Base-by-base conservation (phyloP, 1,140 invertebrate species). In the Platorchestia sp. region DNA sequence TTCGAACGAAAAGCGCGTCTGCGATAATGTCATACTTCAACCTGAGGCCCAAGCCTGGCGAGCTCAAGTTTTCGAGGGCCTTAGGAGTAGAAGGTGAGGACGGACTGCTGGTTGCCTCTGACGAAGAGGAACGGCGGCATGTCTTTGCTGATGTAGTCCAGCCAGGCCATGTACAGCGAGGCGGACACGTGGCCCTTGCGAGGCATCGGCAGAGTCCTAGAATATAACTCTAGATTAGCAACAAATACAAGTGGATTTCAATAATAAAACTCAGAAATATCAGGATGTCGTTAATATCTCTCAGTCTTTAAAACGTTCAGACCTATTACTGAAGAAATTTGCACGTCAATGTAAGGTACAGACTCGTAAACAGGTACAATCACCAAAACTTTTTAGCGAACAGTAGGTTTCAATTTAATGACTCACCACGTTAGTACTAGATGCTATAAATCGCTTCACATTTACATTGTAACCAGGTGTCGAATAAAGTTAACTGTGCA, bases 91-190 rank as follows among this genome's bases (percentile, higher is more conserved):
- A 99, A 99, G 42, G 99, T 99, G 95, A 99, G 98, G 45, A 99
- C 99, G 95, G 99, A 99, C 95, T 98, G 98, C 97, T 99, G 99
- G 97, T 99, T 99, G 40, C 99, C 99, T 96, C 99, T 97, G n/a
- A 99, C 98, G 96, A 99, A 97, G 90, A 99, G 97, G 97, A 99
- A 98, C 0, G 99, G 99, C 95, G 99, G 99, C 98, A 99, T 98
- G 97, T 98, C 98, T 96, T 98, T 98, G 0, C 99, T 99, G 91
- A 99, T 97, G 95, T 98, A 98, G 97, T 99, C 99, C 96, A 99
- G 97, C 99, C 99, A 99, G 43, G 99, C 98, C 98, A 99, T 99
- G 97, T 99, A 99, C 87, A 99, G 97, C 0, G 98, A 98, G 3
- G 99, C 98, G 42, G 99, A 99, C 95, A 99, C 98, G 0, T 98